phyloP scores from a whole-genome alignment of 2,113 vertebrate genomes.

The Pachyramphus minor region DNA sequence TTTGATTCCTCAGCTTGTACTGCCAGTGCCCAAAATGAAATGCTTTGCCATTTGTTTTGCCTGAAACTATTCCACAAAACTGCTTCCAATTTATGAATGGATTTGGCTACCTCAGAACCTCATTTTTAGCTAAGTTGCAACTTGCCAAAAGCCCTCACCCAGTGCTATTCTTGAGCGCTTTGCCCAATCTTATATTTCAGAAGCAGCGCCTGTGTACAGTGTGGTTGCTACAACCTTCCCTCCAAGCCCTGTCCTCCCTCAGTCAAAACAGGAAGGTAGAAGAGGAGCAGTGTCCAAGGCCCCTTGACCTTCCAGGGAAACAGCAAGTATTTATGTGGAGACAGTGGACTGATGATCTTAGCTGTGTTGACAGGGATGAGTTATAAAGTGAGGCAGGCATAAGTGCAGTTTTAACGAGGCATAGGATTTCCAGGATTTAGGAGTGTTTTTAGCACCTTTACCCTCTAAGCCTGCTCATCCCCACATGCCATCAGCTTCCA shows the following conservation, averaged over 20 bases:
- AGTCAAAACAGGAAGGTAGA: conserved; percentile 57
- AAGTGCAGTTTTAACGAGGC: conserved; percentile 40
- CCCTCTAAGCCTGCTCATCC: not conserved
- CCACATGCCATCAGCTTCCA: not conserved
- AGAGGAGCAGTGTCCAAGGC: conserved; percentile 19
- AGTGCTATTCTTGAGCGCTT: not conserved
- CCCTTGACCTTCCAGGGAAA: conserved; percentile 58
- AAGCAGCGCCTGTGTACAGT: not conserved
- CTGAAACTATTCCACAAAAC: conserved; percentile 66
- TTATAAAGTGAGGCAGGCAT: conserved; percentile 21
- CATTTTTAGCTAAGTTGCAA: conserved; percentile 21
- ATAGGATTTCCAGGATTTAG: conserved; percentile 59
- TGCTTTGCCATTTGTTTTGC: conserved; percentile 61
- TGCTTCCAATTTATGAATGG: conserved; percentile 64
- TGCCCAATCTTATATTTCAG: conserved; percentile 53
- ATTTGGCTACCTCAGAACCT: conserved; percentile 60
- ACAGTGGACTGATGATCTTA: not conserved
- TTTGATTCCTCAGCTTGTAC: conserved; percentile 62
- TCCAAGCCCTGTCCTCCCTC: conserved; percentile 29
- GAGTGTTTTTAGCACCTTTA: conserved; percentile 41
- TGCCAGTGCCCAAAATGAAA: conserved; percentile 64
- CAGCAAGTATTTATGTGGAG: conserved; percentile 1
- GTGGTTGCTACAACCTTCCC: conserved; percentile 23
- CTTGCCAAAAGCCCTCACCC: conserved; percentile 57
- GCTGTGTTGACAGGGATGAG: conserved; percentile 58